Evolutionary conservation across 2,888 invertebrate genomes (phyloP).

Genomic region (Pachycephus smyrnensis): DNA sequence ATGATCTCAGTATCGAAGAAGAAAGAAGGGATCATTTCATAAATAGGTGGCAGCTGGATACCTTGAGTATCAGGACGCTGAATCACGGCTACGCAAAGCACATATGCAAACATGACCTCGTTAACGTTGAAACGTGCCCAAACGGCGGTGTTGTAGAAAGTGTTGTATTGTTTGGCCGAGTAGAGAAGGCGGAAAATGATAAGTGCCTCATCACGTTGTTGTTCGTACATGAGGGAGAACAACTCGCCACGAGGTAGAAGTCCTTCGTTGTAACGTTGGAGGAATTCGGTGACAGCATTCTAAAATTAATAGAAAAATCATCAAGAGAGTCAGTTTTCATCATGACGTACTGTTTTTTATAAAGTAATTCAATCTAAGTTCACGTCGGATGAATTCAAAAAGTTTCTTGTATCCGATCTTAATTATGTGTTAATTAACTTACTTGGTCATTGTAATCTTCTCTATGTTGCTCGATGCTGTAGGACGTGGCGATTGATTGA

Average conservation of each 20-base stretch:
- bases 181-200: slow-evolving; percentile 60
- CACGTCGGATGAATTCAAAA: too few species aligned
- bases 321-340: too few species aligned
- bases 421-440: slow-evolving; percentile 14
- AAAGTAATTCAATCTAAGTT: too few species aligned
- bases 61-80: slow-evolving; percentile 73
- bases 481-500: slow-evolving; percentile 48
- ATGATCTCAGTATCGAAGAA: slow-evolving; percentile 74
- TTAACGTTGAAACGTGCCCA: slow-evolving; percentile 64
- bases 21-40: slow-evolving; percentile 76
- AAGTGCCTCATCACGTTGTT: slow-evolving; percentile 51
- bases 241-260: slow-evolving; percentile 68
- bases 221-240: slow-evolving; percentile 66
- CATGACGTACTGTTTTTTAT: too few species aligned
- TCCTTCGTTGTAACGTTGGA: slow-evolving; percentile 60
- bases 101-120: slow-evolving; percentile 71
- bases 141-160: slow-evolving; percentile 62
- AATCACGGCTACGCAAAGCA: slow-evolving; percentile 73
- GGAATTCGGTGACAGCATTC: slow-evolving; percentile 60
- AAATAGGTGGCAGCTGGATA: slow-evolving; percentile 75
- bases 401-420: too few species aligned
- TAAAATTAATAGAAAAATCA: slow-evolving; percentile 29
- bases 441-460: slow-evolving; percentile 52
- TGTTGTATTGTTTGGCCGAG: slow-evolving; percentile 62
- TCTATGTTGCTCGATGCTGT: slow-evolving; percentile 44